Base-by-base conservation (phyloP, 2,113 vertebrate species). In the Sturnus vulgaris region DNA sequence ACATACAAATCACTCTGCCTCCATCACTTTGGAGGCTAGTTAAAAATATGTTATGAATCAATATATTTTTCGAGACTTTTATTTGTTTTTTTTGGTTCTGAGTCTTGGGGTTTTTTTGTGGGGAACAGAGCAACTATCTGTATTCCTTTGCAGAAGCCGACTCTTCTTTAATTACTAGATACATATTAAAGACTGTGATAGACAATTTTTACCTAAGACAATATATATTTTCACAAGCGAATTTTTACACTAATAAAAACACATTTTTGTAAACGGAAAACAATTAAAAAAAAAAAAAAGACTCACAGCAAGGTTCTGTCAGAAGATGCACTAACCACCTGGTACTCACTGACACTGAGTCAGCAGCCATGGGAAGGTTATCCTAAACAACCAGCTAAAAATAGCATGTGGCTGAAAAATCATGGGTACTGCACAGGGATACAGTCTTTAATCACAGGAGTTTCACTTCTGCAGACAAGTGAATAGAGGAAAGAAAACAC, bases 341-440 rank as follows among this genome's bases (percentile, higher is more conserved):
- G 87, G 93, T 82, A 88, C 59, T 73, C 87, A 50, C 59, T 84
- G 77, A 55, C 49, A 81, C 72, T 47, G 70, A 94, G 59, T 80
- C 76, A 96, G 80, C 94, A 92, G 87, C 90, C 90, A 90, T 4
- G 27, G 85, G 78, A 95, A 95, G 93, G 90, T 94, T 95, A 96
- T 49, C 90, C 89, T 90, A 50, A 95, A 95, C 73, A 90, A 77
- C 42, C 33, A 82, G 61, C 66, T 91, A 97, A 95, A 92, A 94
- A 90, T 93, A 96, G 75, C 1, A 1, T 1, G 13, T 31, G 55
- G 39, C 42, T 95, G 84, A 91, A 73, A 91, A 90, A 73, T 55
- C 79, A 69, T 1, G 10, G 73, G 44, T 82, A 69, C 23, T 61
- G 42, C 66, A 80, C 30, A 59, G 33, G 66, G 70, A 68, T 33